These are phyloP conservation scores for Netelia fuscicornis DNA, from an alignment of 2,888 invertebrate species.

Conservation along the genomic window DNA sequence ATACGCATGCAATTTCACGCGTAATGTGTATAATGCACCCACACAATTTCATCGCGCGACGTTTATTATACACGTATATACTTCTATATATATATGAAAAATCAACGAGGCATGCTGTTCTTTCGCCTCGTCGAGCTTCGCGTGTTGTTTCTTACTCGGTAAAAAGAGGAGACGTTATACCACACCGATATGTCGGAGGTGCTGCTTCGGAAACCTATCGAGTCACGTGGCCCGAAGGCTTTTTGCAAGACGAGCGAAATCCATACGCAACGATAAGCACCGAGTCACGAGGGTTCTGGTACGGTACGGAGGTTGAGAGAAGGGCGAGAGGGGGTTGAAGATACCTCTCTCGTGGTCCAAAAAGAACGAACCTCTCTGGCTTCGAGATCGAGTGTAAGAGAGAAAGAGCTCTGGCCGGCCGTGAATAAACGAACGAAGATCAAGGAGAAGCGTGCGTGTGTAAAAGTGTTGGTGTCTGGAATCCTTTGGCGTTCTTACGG, in stretches of 20 bases:
- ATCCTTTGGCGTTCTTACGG: constrained; percentile 23
- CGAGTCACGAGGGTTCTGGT: constrained; percentile 26
- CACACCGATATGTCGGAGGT: constrained; percentile 6
- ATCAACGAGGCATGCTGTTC: not conserved
- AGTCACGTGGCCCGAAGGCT: constrained; percentile 56
- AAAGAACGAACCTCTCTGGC: constrained; percentile 17
- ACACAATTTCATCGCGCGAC: constrained; percentile 1
- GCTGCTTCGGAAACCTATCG: constrained; percentile 51
- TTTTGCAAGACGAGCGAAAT: constrained; percentile 41
- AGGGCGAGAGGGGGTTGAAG: not conserved
- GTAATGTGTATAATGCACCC: constrained; percentile 36
- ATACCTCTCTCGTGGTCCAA: constrained; percentile 2
- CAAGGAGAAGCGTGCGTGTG: constrained; percentile 16
- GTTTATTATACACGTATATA: constrained; percentile 8
- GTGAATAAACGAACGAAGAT: constrained; percentile 24
- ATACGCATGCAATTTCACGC: constrained; percentile 36
- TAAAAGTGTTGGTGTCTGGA: constrained; percentile 17
- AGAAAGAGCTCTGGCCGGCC: not conserved
- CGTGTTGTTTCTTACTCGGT: constrained; percentile 2
- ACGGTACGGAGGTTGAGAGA: not conserved
- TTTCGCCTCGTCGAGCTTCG: constrained; percentile 4
- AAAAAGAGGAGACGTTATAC: not conserved
- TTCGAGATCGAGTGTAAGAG: too few species aligned
- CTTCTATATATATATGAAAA: not conserved
- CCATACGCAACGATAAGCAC: constrained; percentile 48